Evolutionary conservation across 2,113 vertebrate genomes (phyloP), one percentile per base, ranked within the genome.

Genomic region (Calypte anna): DNA sequence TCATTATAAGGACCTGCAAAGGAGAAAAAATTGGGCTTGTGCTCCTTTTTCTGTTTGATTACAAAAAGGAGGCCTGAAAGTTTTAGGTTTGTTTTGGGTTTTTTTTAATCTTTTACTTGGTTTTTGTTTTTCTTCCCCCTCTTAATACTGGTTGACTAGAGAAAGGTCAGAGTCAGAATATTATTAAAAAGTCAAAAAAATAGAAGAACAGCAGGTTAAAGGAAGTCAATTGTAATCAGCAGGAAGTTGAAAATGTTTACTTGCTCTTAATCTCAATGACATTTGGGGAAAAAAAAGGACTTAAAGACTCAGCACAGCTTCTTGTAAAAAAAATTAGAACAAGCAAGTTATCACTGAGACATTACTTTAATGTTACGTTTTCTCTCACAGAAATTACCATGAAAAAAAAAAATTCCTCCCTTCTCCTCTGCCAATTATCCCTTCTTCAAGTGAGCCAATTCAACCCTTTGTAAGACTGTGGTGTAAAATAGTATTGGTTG

Each of bases 31-130:
- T 7, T 54, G 30, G 91, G 95, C 95, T 94, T 66, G 31, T 66
- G 86, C 89, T 89, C 77, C 31, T 75, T 87, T 82, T 85, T 70
- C 81, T 89, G 9, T 82, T 92, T 91, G 74, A 85, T 85, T 53
- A 76, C 36, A 57, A 91, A 89, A 94, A 72, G 7, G 17, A 86
- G 51, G 51, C 7, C 61, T 51, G 44, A 74, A 91, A 94, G 43
- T 28, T 80, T 58, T 46, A 6, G 19, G 72, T 54, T 75, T 21
- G 9, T 48, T 48, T 48, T 48, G 19, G 21, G 21, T 48, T 48
- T 46, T 48, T 48, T 48, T 48, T 19, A 48, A 12, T 82, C 7
- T 76, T 79, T 40, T 57, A 15, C 36, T 70, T 83, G 4, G 1
- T 55, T 89, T 72, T 61, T 28, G 8, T 58, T 78, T 68, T 63